Evolutionary conservation across 1,140 invertebrate species (phyloP), one percentile per base, ranked within the genome.

Genomic region (Anoplophora glabripennis): DNA sequence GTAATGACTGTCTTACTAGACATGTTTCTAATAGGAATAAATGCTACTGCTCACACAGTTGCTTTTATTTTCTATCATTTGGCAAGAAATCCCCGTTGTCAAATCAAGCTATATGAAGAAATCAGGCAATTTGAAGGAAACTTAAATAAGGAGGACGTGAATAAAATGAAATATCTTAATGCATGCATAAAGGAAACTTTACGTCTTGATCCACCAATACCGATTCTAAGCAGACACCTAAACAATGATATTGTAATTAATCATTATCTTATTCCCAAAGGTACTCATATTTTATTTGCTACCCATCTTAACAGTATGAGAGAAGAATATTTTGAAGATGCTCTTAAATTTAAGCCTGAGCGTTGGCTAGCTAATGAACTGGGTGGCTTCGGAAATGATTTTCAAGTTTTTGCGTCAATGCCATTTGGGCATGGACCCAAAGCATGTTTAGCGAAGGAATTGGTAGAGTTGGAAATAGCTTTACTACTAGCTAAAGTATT

Each of bases 211-310:
- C 84, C 84, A 28, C 80, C 84, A 4, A 84, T 86, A 62, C 84
- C 84, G 7, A 76, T 85, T 41, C 71, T 86, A 7, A 82, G 80
- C 9, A 77, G 90, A 66, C 76, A 90, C 36, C 69, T 89, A 9
- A 79, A 82, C 10, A 81, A 84, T 46, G 82, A 87, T 61, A 79
- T 89, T 12, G 78, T 81, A 38, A 74, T 92, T 40, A 84, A 86
- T 56, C 84, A 72, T 35, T 75, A 76, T 58, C 72, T 75, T 49
- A 80, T 82, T 12, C 79, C 90, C 9, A 73, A 76, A 65, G 80
- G 79, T 78, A 89, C 88, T 0, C 81, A 86, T 12, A 77, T 92
- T 0, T 81, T 90, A 64, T 85, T 89, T 76, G 84, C 88, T 4
- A 87, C 84, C 18, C 82, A 86, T 75, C 81, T 89, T 36, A 75